A percentile compares a stretch with the other conserved stretches of the same genome.
Conservation (phyloP, 2,797 vertebrate genomes). For the Lerista edwardsae region DNA sequence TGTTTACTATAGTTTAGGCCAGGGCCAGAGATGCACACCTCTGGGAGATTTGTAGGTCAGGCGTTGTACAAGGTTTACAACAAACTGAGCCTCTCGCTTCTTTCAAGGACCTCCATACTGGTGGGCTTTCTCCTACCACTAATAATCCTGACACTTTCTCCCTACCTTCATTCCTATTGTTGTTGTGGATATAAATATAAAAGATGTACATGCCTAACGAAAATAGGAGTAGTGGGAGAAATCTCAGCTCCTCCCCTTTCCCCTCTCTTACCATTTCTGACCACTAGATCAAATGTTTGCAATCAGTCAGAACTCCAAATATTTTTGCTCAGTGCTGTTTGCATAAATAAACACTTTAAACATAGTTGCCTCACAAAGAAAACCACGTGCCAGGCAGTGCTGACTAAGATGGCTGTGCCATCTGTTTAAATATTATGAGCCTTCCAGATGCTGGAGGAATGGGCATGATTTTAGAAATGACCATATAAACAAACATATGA, state of each 20-base stretch:
- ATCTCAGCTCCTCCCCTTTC: neutral
- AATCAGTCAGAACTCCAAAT: neutral
- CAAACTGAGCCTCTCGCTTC: too few species aligned
- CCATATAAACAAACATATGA: conserved; percentile 51
- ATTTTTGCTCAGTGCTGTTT: conserved; percentile 4
- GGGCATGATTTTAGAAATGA: conserved; percentile 27
- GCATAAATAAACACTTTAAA: conserved; percentile 37
- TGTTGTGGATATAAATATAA: neutral
- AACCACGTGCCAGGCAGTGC: neutral
- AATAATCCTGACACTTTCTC: too few species aligned
- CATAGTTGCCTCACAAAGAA: neutral
- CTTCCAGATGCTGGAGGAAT: conserved; percentile 42
- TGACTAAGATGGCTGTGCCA: conserved; percentile 24
- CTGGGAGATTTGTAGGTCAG: neutral
- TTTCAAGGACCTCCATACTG: too few species aligned
- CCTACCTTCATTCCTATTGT: neutral
- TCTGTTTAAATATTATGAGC: conserved; percentile 42
- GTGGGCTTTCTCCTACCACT: too few species aligned
- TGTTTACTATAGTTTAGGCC: neutral
- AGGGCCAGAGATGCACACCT: neutral
- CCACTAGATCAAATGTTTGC: conserved; percentile 9
- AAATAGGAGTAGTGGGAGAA: neutral
- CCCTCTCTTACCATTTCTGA: neutral
- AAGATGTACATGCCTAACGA: neutral
- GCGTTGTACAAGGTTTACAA: too few species aligned